phyloP scores from a whole-genome alignment of 2,113 vertebrate species.

The Mastomys coucha region DNA sequence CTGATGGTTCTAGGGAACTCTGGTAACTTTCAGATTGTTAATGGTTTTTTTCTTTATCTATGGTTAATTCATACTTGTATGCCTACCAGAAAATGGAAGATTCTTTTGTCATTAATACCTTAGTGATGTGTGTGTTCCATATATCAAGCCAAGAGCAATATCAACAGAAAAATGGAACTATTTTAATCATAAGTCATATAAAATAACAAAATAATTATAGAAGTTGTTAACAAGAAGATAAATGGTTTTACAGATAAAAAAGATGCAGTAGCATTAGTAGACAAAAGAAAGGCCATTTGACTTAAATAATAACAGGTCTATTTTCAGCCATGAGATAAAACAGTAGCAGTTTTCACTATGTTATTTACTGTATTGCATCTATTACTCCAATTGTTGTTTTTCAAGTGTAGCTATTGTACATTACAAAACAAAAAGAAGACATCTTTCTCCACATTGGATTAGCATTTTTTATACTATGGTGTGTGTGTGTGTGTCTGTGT shows the following conservation, averaged over 20 bases:
- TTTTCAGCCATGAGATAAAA: too few relatives aligned
- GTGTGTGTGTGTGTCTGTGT: too few relatives aligned
- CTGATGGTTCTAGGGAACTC: neutral
- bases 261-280: neutral
- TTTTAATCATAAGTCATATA: neutral
- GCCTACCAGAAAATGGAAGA: neutral
- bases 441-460: neutral
- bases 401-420: neutral
- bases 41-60: neutral
- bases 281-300: neutral
- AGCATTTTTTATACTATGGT: neutral
- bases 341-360: neutral
- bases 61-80: neutral
- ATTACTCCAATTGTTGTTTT: neutral
- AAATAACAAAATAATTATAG: neutral
- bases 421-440: rapidly evolving
- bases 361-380: neutral
- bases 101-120: neutral
- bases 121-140: neutral
- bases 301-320: neutral
- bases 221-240: neutral
- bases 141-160: neutral
- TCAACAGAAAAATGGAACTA: neutral
- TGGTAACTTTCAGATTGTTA: neutral
- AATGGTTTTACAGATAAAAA: neutral